Conservation (phyloP, 2,113 vertebrate species). For the Pelecanus crispus region DNA sequence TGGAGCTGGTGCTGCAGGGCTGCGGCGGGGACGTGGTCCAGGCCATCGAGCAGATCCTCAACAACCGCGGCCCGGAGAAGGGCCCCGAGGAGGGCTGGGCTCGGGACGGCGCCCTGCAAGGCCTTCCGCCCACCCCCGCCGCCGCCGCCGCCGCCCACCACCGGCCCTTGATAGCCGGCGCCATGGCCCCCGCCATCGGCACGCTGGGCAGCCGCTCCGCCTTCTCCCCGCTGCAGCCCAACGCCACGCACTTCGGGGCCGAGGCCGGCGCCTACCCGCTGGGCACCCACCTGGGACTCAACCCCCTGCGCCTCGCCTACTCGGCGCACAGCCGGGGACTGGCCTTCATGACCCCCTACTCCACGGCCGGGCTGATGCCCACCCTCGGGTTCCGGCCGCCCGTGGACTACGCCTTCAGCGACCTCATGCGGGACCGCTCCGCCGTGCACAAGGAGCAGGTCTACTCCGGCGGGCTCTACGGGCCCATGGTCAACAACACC, state of each 20-base stretch:
- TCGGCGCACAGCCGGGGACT: slow-evolving; percentile 95
- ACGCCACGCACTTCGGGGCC: slow-evolving; percentile 88
- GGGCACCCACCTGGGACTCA: slow-evolving; percentile 91
- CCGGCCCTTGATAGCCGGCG: slow-evolving; percentile 88
- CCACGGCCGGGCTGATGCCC: slow-evolving; percentile 94
- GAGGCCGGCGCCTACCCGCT: slow-evolving; percentile 88
- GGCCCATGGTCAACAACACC: slow-evolving; percentile 93
- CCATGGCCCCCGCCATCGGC: slow-evolving; percentile 85
- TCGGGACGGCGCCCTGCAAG: slow-evolving; percentile 79
- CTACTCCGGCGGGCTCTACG: slow-evolving; percentile 87
- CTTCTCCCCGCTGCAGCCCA: slow-evolving; percentile 94
- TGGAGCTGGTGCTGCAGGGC: slow-evolving; percentile 96
- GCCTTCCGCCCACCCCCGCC: slow-evolving; percentile 71
- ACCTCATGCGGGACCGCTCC: slow-evolving; percentile 95
- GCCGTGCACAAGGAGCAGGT: slow-evolving; percentile 91
- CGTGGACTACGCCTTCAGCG: slow-evolving; percentile 98
- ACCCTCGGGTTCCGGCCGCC: slow-evolving; percentile 95
- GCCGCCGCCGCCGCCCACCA: slow-evolving; percentile 75
- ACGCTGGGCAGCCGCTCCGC: slow-evolving; percentile 92
- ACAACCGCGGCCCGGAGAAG: slow-evolving; percentile 79
- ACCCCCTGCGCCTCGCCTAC: slow-evolving; percentile 95
- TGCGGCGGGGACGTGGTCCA: slow-evolving; percentile 98
- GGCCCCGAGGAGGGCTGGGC: slow-evolving; percentile 84
- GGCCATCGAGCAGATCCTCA: slow-evolving; percentile 98
- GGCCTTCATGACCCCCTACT: slow-evolving; percentile 98